These are phyloP conservation scores for Halcyon badia DNA, from an alignment of 2,797 vertebrate species.

Conservation along the genomic window DNA sequence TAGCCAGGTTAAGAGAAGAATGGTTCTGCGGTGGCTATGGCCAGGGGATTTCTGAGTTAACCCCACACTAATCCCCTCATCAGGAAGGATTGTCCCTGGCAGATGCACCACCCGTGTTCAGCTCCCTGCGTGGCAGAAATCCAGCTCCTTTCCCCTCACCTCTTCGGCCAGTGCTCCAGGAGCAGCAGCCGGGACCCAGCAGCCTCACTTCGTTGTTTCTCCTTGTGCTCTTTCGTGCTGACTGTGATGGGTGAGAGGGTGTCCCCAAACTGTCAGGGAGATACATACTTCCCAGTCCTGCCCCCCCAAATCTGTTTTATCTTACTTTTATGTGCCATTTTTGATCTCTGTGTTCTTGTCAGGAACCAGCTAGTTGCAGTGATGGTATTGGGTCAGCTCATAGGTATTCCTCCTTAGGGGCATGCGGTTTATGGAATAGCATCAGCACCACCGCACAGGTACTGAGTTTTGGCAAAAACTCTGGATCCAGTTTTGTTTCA, in stretches of 20 bases:
- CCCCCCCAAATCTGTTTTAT: not conserved
- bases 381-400: conserved; percentile 36
- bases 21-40: not conserved
- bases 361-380: not conserved
- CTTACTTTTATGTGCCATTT: conserved; percentile 38
- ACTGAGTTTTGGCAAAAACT: not conserved
- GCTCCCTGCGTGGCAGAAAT: not conserved
- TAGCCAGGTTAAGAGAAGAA: not conserved
- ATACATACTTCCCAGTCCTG: not conserved
- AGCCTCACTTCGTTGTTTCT: not conserved
- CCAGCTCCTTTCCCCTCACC: not conserved
- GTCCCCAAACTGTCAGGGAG: conserved; percentile 50
- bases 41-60: not conserved
- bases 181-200: not conserved
- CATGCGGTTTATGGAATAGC: not conserved
- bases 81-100: not conserved
- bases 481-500: not conserved
- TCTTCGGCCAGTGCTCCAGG: not conserved
- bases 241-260: not conserved
- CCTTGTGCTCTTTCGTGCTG: not conserved
- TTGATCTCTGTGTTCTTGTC: not conserved
- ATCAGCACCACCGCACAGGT: not conserved
- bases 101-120: not conserved
- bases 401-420: not conserved
- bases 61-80: not conserved